Evolutionary conservation across 2,888 invertebrate genomes (phyloP), one percentile per base, ranked within the genome.

Genomic region (Leuctra nigra): DNA sequence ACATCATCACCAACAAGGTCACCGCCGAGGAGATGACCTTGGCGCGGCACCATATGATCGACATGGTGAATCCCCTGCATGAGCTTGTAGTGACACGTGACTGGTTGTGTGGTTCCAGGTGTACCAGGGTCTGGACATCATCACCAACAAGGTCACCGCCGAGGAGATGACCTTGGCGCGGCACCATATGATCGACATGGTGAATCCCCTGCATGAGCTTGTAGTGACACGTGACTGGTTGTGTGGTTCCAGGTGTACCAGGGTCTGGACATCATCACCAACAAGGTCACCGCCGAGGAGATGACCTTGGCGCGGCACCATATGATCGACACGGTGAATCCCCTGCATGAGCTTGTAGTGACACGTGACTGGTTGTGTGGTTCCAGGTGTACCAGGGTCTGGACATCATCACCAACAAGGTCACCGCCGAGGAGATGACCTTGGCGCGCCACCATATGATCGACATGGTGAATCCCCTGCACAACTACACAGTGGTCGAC

Each of bases 1-100:
- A 97, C 68, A 85, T 98, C 66, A 84, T 91, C 63, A 96, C 96
- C 0, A 97, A 97, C 23, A 97, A 98, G 75, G 93, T 94, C 0
- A 90, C 90, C 0, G 70, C 68, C 20, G 84, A 85, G 63, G 98
- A 99, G 70, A 82, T 82, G 64, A 70, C 76, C 25, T 71, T 77
- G 64, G 87, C 84, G 0, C 82, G 79, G 1, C 99, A 99, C 75
- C 96, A 99, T 69, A 76, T 98, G 67, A 76, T 99, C 61, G 90
- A 93, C 69, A 82, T 92, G 59, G 73, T 94, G 56, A 84, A 90
- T 63, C 93, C 97, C 0, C 75, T 84, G 55, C n/a, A n/a, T n/a
- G n/a, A n/a, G n/a, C n/a, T n/a, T n/a, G n/a, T n/a, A n/a, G n/a
- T n/a, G n/a, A n/a, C n/a, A n/a, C n/a, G n/a, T n/a, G n/a, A n/a